phyloP scores from a whole-genome alignment of 1,140 invertebrate genomes.

The Brachionus sp. region DNA sequence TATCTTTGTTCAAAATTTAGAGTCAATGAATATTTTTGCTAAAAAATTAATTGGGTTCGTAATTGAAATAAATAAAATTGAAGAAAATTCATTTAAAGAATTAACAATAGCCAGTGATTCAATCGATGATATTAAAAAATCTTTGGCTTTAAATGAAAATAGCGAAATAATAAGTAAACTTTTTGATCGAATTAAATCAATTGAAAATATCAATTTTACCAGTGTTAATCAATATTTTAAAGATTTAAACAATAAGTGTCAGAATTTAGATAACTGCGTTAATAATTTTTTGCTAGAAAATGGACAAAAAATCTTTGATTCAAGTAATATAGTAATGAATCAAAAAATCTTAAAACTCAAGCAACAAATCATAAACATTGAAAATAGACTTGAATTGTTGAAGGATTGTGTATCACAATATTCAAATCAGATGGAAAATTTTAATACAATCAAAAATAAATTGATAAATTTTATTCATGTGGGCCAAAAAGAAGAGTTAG shows the following conservation, averaged over 20 bases:
- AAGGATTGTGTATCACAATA: neutral
- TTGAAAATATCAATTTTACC: neutral
- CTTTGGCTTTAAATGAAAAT: neutral
- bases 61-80: neutral
- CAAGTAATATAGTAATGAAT: neutral
- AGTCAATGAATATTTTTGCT: neutral
- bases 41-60: neutral
- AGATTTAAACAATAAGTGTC: neutral
- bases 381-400: neutral
- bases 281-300: neutral
- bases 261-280: neutral
- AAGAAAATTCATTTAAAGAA: neutral
- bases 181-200: neutral
- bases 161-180: neutral
- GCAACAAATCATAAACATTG: neutral
- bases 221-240: neutral
- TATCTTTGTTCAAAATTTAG: neutral
- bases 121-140: neutral
- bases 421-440: neutral
- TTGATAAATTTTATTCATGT: neutral
- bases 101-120: neutral
- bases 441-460: neutral
- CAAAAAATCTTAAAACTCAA: neutral
- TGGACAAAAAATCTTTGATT: neutral
- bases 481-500: neutral